Evolutionary conservation across 1,140 invertebrate species (phyloP), one percentile per base, ranked within the genome.

Genomic region (Caenorhabditis latens): DNA sequence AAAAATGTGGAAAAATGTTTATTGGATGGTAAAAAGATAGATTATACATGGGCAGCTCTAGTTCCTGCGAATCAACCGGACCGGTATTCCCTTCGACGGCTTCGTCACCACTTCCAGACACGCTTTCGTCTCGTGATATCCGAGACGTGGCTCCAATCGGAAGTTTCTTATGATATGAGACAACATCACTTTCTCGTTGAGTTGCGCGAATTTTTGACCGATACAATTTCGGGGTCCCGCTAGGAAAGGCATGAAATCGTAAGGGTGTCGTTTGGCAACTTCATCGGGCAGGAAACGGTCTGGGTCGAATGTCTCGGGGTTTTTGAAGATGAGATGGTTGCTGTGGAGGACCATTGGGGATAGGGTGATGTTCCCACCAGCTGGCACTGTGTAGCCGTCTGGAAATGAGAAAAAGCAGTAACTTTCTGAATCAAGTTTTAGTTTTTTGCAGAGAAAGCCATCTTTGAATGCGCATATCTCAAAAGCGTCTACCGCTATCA

Each of bases 221-320:
- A 88, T 88, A 79, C 87, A 88, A 48, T 88, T 88, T 0, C 87
- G 87, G 40, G 87, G 87, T 16, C 87, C 87, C 7, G 87, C 87
- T 13, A 84, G 55, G 58, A 88, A 88, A 19, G 87, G 87, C 46
- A 88, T 88, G 53, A 79, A 88, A 61, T 85, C 84, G 42, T 85
- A 88, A 0, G 87, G 55, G 65, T 85, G 63, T 21, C 87, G 21
- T 46, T 75, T 75, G 9, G 85, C 11, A 53, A 85, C 46, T 48
- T 88, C 86, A 57, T 88, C 87, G 9, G 87, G 84, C 7, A 85
- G 67, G 24, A 88, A 88, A 1, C 71, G 61, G 42, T 88, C 87
- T 6, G 87, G 87, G 63, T 88, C 55, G 75, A 85, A 88, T 53
- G 57, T 42, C 32, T 57, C 40, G 2, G 42, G 55, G 46, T 79